phyloP scores from a whole-genome alignment of 2,888 invertebrate genomes.

The Cephus runcator region DNA sequence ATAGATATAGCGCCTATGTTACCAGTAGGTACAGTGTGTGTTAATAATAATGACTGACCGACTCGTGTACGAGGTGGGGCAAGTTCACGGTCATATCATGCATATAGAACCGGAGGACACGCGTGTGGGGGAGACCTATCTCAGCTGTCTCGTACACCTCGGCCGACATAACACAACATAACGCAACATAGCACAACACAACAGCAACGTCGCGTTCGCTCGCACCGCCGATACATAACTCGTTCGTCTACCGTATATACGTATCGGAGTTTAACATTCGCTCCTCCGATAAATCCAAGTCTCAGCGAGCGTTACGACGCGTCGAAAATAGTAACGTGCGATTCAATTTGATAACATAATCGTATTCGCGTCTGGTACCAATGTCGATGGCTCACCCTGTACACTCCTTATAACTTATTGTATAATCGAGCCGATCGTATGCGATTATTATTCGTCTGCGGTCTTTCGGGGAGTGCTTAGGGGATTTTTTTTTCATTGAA shows the following conservation, averaged over 20 bases:
- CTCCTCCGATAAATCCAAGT: too few species aligned
- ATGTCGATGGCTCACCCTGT: too few species aligned
- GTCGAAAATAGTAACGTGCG: too few species aligned
- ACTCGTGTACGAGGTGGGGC: conserved; percentile 49
- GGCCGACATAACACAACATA: conserved; percentile 6
- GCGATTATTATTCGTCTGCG: too few species aligned
- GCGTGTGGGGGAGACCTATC: conserved; percentile 9
- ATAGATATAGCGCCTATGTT: background rate
- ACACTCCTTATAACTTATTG: too few species aligned
- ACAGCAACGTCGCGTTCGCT: background rate
- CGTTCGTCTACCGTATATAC: background rate
- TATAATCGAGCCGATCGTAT: too few species aligned
- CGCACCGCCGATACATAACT: background rate
- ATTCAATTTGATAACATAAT: too few species aligned
- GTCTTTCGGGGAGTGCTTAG: too few species aligned
- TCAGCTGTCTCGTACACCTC: conserved; percentile 12
- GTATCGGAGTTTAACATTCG: background rate
- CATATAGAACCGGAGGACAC: conserved; percentile 31
- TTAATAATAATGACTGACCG: conserved; percentile 57
- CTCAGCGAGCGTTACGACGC: too few species aligned
- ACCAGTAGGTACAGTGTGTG: conserved; percentile 29
- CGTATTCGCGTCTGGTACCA: too few species aligned
- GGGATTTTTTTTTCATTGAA: too few species aligned
- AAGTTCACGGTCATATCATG: conserved; percentile 58
- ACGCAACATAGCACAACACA: background rate